Evolutionary conservation across 2,888 invertebrate species (phyloP).

Genomic region (Hemicrepidius hirtus): DNA sequence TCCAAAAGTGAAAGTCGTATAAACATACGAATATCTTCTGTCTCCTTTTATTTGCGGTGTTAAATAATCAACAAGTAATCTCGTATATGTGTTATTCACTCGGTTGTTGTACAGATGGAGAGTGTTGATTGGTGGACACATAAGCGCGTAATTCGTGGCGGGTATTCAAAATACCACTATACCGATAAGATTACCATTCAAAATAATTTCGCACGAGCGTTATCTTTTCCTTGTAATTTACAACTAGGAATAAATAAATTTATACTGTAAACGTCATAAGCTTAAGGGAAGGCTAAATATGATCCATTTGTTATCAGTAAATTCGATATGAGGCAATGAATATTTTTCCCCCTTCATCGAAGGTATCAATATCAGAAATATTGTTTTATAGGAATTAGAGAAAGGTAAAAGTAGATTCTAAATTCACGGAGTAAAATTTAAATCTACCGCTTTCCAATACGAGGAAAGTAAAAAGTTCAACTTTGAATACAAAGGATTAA

Average conservation of each 20-base stretch:
- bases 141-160: slow-evolving; percentile 43
- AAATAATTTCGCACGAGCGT: slow-evolving; percentile 3
- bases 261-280: background rate
- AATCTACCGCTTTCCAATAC: slow-evolving; percentile 58
- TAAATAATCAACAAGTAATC: background rate
- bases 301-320: background rate
- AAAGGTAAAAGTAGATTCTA: slow-evolving; percentile 48
- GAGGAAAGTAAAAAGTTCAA: slow-evolving; percentile 65
- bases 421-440: slow-evolving; percentile 53
- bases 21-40: background rate
- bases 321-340: background rate
- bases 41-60: slow-evolving; percentile 18
- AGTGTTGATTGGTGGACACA: slow-evolving; percentile 75
- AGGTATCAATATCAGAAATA: background rate
- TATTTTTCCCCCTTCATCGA: background rate
- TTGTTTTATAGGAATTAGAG: slow-evolving; percentile 37
- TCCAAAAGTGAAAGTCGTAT: slow-evolving; percentile 1
- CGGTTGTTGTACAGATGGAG: slow-evolving; percentile 79
- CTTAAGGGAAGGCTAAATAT: background rate
- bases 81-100: background rate
- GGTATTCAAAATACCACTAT: slow-evolving; percentile 36
- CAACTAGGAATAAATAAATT: background rate
- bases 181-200: slow-evolving; percentile 32
- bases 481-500: slow-evolving; percentile 68
- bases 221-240: slow-evolving; percentile 5